phyloP scores from a whole-genome alignment of 2,888 invertebrate species.

The Thymelicus acteon region DNA sequence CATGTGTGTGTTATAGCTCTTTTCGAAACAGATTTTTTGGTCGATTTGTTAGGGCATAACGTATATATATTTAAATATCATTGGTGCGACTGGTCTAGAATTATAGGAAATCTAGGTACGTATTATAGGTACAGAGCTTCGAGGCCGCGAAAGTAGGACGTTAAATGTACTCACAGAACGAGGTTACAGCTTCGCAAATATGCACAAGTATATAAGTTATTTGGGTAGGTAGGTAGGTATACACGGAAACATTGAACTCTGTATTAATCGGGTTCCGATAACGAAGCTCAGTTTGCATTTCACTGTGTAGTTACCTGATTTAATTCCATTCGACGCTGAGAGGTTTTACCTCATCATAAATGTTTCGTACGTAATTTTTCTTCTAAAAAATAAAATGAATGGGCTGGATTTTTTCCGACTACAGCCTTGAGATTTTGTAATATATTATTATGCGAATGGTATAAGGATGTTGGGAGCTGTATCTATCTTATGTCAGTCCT shows the following conservation, averaged over 20 bases:
- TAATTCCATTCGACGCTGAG: slow-evolving; percentile 16
- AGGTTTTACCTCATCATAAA: background rate
- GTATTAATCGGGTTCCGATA: slow-evolving; percentile 30
- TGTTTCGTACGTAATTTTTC: no score
- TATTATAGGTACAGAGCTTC: slow-evolving; percentile 51
- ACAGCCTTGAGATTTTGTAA: no score
- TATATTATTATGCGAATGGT: no score
- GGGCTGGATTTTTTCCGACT: no score
- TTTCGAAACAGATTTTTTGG: no score
- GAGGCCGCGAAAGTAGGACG: slow-evolving; percentile 69
- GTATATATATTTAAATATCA: no score
- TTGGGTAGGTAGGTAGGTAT: slow-evolving; percentile 9
- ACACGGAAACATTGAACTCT: slow-evolving; percentile 34
- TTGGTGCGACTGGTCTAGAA: slow-evolving; percentile 10
- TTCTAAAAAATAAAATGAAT: no score
- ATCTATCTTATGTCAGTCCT: no score
- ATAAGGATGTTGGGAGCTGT: no score
- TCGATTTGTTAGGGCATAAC: no score
- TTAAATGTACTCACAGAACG: slow-evolving; percentile 57
- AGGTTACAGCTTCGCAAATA: slow-evolving; percentile 57
- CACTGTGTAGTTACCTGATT: slow-evolving; percentile 21
- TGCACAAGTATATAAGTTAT: slow-evolving; percentile 12
- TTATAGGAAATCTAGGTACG: slow-evolving; percentile 38
- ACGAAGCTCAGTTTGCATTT: slow-evolving; percentile 27
- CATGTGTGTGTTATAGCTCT: no score